Base-by-base conservation (phyloP, 2,888 invertebrate genomes). In the Ormyrus thymus region DNA sequence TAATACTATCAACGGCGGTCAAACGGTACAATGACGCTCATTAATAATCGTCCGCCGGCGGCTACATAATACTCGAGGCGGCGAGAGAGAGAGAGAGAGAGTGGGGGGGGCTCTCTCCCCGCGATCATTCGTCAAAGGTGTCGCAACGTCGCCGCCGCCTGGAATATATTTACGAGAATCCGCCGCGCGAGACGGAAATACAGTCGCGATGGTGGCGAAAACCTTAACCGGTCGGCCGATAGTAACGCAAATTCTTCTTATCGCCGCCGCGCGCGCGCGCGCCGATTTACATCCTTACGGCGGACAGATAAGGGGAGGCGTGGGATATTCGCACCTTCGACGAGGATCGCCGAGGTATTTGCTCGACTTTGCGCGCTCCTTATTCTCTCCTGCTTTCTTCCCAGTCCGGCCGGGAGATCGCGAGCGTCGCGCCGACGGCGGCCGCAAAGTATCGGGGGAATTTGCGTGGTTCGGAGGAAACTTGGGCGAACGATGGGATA, bases 241-340 rank as follows among this genome's bases (percentile, higher is more conserved):
- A 61, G 76, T 79, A 66, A 72, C 61, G 68, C 66, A 68, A 79
- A 76, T 56, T 76, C 51, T 53, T 2, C 55, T 79, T 76, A 76
- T 79, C 76, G 56, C 13, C 29, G 29, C 29, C 1, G 29, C 1
- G 29, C 29, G 48, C 48, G 62, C 68, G 56, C 56, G 71, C 62
- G 68, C 66, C 62, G 56, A 68, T 76, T 79, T 68, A 72, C 68
- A 76, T 72, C 68, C 71, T 66, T 76, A 70, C 68, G 68, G 29
- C 48, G 9, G 53, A 13, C 11, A 58, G 66, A 71, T 66, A 75
- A 71, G 65, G 15, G 13, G 9, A 55, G 29, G 76, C 75, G 71
- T 79, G 75, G 68, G 71, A 76, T 29, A 29, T 62, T 71, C 64
- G 55, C 71, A 71, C 65, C 65, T 70, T 15, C 46, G 29, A 29